These are phyloP conservation scores for Varanus komodoensis DNA, from an alignment of 2,113 vertebrate species.

Conservation along the genomic window DNA sequence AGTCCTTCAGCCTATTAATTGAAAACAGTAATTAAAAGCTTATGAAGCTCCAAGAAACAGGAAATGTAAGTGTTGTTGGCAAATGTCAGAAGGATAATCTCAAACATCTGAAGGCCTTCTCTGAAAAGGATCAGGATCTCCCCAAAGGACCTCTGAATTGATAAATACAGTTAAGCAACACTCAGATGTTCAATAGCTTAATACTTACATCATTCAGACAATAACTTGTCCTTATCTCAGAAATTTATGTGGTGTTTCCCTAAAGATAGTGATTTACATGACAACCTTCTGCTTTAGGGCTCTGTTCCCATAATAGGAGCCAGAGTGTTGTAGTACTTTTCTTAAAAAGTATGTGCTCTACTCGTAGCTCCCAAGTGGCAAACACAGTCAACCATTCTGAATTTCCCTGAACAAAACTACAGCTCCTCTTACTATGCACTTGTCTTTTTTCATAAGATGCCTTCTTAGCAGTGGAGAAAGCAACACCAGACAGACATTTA, in stretches of 20 bases:
- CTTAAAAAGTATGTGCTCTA: not conserved
- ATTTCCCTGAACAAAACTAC: not conserved
- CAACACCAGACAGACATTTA: not conserved
- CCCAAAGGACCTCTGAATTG: slow-evolving; percentile 45
- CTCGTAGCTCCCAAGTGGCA: not conserved
- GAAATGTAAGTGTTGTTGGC: slow-evolving; percentile 33
- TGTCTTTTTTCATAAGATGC: not conserved
- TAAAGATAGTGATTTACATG: slow-evolving; percentile 10
- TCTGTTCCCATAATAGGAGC: not conserved
- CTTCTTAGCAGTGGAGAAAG: not conserved
- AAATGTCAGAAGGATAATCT: slow-evolving; percentile 43
- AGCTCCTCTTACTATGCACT: not conserved
- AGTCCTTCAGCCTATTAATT: slow-evolving; percentile 41
- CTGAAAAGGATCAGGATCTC: slow-evolving; percentile 42
- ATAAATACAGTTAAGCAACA: slow-evolving; percentile 49
- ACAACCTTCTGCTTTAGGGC: not conserved
- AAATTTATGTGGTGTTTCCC: not conserved
- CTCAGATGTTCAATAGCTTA: slow-evolving; percentile 50
- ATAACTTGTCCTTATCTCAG: not conserved
- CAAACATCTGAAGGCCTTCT: slow-evolving; percentile 47
- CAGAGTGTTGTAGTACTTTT: not conserved
- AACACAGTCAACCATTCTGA: not conserved
- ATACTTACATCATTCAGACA: slow-evolving; percentile 48
- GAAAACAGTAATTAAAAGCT: slow-evolving; percentile 55
- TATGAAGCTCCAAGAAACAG: slow-evolving; percentile 23